A percentile compares a stretch with the other conserved stretches of the same genome.
Conservation (phyloP, 2,888 invertebrate species). For the Agrotis ipsilon region DNA sequence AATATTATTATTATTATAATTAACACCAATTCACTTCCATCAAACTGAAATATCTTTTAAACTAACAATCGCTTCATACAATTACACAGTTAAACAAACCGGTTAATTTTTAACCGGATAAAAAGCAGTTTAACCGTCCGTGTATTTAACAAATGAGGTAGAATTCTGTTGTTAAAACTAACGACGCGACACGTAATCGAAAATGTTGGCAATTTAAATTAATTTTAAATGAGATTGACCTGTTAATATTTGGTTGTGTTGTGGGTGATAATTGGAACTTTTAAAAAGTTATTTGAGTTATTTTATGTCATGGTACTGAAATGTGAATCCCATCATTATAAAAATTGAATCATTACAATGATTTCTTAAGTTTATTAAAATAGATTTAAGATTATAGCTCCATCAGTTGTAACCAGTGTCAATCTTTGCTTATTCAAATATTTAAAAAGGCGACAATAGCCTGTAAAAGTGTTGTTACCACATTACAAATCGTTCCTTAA, state of each 20-base stretch:
- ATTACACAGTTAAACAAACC: slow-evolving; percentile 43
- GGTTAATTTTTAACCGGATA: slow-evolving; percentile 47
- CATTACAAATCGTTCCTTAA: too few species aligned
- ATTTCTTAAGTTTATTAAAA: too few species aligned
- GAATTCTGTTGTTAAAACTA: slow-evolving; percentile 43
- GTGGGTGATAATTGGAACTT: slow-evolving; percentile 16
- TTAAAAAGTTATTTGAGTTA: not conserved
- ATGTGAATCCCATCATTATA: too few species aligned
- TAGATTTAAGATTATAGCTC: too few species aligned
- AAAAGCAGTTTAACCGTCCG: slow-evolving; percentile 31
- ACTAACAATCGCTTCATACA: slow-evolving; percentile 46
- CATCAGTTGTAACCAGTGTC: too few species aligned
- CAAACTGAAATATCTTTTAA: slow-evolving; percentile 36
- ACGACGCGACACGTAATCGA: slow-evolving; percentile 40
- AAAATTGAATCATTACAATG: too few species aligned
- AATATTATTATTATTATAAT: too few species aligned
- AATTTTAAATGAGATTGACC: slow-evolving; percentile 44
- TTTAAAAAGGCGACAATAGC: too few species aligned
- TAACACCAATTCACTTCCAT: slow-evolving; percentile 36
- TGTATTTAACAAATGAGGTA: slow-evolving; percentile 53
- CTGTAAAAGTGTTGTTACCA: too few species aligned
- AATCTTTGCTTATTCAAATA: too few species aligned
- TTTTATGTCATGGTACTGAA: not conserved
- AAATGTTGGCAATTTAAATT: slow-evolving; percentile 39
- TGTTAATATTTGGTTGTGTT: slow-evolving; percentile 32